These are phyloP conservation scores for Drosophila anomelani DNA, from an alignment of 2,888 invertebrate genomes.

Conservation along the genomic window DNA sequence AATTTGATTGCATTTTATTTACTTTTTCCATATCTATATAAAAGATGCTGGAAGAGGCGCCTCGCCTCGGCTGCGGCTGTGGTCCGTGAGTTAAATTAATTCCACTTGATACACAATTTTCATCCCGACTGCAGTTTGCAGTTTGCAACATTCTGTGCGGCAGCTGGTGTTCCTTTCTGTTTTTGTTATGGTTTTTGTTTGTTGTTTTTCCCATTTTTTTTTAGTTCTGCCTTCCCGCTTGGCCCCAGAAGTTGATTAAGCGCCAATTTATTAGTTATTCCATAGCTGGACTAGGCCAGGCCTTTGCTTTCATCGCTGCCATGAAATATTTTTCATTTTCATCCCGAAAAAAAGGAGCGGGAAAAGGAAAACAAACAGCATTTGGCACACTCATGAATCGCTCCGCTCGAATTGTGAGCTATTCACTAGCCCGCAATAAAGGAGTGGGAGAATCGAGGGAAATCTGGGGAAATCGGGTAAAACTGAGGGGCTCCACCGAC, in stretches of 20 bases:
- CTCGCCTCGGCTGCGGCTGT: slow-evolving; percentile 17
- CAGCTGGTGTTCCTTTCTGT: slow-evolving; percentile 47
- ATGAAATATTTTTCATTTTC: slow-evolving; percentile 70
- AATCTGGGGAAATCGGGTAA: slow-evolving; percentile 4
- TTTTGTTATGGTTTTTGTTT: slow-evolving; percentile 33
- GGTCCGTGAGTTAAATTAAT: slow-evolving; percentile 62
- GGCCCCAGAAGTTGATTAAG: slow-evolving; percentile 70
- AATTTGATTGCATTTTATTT: slow-evolving; percentile 82
- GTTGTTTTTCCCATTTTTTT: neutral
- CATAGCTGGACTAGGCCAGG: slow-evolving; percentile 53
- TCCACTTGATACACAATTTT: slow-evolving; percentile 69
- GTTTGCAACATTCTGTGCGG: slow-evolving; percentile 50
- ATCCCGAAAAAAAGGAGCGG: slow-evolving; percentile 18
- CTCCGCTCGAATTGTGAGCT: slow-evolving; percentile 43
- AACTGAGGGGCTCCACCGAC: slow-evolving; percentile 14
- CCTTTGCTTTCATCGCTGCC: slow-evolving; percentile 68
- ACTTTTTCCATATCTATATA: slow-evolving; percentile 55
- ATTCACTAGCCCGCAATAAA: slow-evolving; percentile 23
- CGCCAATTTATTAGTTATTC: slow-evolving; percentile 77
- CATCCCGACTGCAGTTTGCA: slow-evolving; percentile 45
- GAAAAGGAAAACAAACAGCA: slow-evolving; percentile 41
- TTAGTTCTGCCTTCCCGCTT: slow-evolving; percentile 4
- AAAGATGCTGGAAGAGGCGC: slow-evolving; percentile 45
- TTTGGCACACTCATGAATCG: slow-evolving; percentile 47
- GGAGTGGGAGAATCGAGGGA: neutral